Base-by-base conservation (phyloP, 2,113 vertebrate genomes). In the Pelmatolapia mariae region DNA sequence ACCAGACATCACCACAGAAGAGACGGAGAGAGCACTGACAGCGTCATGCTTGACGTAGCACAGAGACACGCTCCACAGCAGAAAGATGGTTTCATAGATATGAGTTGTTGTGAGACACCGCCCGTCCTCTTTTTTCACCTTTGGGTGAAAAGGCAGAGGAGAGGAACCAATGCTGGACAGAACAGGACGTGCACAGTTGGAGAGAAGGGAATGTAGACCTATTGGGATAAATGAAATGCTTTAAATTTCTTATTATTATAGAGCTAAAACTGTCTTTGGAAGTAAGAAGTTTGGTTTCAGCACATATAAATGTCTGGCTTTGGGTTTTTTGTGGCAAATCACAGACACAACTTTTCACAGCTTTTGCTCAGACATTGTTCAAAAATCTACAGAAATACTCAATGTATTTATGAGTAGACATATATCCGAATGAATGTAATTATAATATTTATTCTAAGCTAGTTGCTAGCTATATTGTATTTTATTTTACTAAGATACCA, bases 1-100 rank as follows among this genome's bases (percentile, higher is more conserved):
- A 94, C 92, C 92, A 91, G 88, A 93, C 91, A 4, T 92, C 91
- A 93, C 89, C 91, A 94, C 94, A 94, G 90, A 94, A 93, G 91
- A 95, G 92, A 94, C 71, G 43, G 61, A 88, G 68, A 91, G 86
- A 91, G 91, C 92, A 54, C 85, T 5, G 79, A 88, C 82, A 63
- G 88, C 83, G 43, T 82, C 94, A 95, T 95, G 92, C 92, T 85
- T 66, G 52, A 89, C 59, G 82, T 16, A 80, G 90, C 91, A 94
- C 89, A 92, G 84, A 90, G 81, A 91, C 53, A 59, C 29, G 86
- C 89, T 92, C 87, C 45, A 85, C 91, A 54, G 91, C 92, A 94
- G 94, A 95, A 95, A 95, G 95, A 95, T 95, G 94, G 91, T 91
- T 90, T 91, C 36, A 12, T 31, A 81, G 85, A 82, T 31, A 33